These are phyloP conservation scores for Apogon hyalosoma DNA, from an alignment of 2,797 vertebrate species.

Conservation along the genomic window DNA sequence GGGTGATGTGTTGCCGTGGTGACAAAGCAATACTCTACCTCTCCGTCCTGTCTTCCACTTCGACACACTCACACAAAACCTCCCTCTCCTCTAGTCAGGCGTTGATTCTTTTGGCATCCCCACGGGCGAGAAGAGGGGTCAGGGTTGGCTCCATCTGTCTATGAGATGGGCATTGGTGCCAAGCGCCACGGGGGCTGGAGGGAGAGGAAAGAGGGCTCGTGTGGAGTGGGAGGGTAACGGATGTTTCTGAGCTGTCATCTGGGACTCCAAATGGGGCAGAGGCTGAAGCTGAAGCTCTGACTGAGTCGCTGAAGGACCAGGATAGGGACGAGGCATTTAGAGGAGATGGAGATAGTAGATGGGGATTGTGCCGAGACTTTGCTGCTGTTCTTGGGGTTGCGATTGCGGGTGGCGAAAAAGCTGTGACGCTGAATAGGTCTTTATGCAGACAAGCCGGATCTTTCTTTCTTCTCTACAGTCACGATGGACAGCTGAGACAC, in stretches of 20 bases:
- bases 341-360: slow-evolving; percentile 8
- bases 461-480: slow-evolving; percentile 54
- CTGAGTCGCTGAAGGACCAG: slow-evolving; percentile 16
- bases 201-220: slow-evolving; percentile 63
- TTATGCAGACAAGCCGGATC: slow-evolving; percentile 64
- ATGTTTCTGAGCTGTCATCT: slow-evolving; percentile 75
- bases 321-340: slow-evolving; percentile 27
- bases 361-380: slow-evolving; percentile 38
- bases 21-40: slow-evolving; percentile 61
- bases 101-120: slow-evolving; percentile 70
- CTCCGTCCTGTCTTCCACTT: slow-evolving; percentile 39
- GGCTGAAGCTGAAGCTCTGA: slow-evolving; percentile 32
- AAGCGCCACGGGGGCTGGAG: slow-evolving; percentile 73
- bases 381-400: slow-evolving; percentile 29
- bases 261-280: slow-evolving; percentile 54
- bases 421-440: slow-evolving; percentile 68
- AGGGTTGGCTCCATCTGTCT: slow-evolving; percentile 83
- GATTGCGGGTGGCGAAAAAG: slow-evolving; percentile 32
- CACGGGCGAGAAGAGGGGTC: slow-evolving; percentile 75
- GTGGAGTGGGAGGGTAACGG: slow-evolving; percentile 59
- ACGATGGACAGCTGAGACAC: slow-evolving; percentile 60
- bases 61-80: slow-evolving; percentile 24
- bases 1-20: slow-evolving; percentile 65
- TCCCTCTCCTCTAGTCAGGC: slow-evolving; percentile 65
- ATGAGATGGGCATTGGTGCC: slow-evolving; percentile 76